A percentile compares a stretch with the other conserved stretches of the same genome.
phyloP scores from a whole-genome alignment of 2,888 invertebrate genomes.

The Temnothorax ravouxi region DNA sequence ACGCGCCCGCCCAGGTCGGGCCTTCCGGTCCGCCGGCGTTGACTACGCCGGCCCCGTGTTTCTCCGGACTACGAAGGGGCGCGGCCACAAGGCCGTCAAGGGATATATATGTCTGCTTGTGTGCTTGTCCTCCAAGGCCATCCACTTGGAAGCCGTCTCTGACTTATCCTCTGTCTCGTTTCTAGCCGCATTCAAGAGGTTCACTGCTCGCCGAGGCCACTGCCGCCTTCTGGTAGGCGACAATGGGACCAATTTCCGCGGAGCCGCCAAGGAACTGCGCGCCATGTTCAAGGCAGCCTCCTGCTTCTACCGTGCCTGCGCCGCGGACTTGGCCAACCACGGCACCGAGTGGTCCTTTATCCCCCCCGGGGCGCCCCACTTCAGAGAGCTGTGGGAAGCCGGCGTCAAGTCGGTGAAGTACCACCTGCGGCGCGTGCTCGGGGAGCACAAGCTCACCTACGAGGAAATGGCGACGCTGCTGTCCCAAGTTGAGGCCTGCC shows the following conservation, averaged over 20 bases:
- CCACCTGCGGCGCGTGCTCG: no score
- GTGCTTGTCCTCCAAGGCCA: neutral
- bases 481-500: no score
- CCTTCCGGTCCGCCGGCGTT: neutral
- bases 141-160: neutral
- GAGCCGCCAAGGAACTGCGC: neutral
- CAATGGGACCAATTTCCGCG: neutral
- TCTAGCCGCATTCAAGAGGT: neutral
- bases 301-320: no score
- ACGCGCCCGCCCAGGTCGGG: neutral
- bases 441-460: no score
- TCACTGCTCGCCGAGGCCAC: neutral
- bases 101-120: neutral
- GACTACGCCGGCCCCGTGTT: neutral
- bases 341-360: no score
- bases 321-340: no score
- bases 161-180: neutral
- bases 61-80: neutral
- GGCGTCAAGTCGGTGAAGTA: no score
- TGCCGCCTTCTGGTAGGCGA: neutral
- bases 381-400: no score
- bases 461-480: no score
- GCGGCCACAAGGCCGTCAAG: neutral
- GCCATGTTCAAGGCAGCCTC: no score
- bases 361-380: no score